Evolutionary conservation across 1,140 invertebrate species (phyloP), one percentile per base, ranked within the genome.

Genomic region (Aphidius ervi): DNA sequence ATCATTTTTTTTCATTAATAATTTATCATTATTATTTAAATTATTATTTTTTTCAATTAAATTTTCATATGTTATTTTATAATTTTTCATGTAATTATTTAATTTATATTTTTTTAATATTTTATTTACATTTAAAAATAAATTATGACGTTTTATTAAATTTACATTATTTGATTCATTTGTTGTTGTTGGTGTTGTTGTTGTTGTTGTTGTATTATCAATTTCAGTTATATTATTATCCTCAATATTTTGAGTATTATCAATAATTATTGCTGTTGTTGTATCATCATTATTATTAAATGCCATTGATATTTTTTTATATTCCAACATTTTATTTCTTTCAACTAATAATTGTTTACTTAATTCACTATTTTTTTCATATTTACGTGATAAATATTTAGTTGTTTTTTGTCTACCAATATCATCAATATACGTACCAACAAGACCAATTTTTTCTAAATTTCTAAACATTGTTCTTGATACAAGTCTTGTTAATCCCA

Each of bases 401-500:
- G 73, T 74, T 45, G 78, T 72, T 43, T 84, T 74, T 63, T 86
- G 85, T 40, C 83, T 71, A 4, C 84, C 84, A 8, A 80, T 69
- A 62, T 86, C 84, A 53, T 79, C 76, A 72, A 83, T 81, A 50
- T 82, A 78, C 9, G 74, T 80, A 8, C 78, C 75, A 40, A 82
- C 76, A 41, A 81, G 68, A 41, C 79, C 73, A 6, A 67, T 62
- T 65, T 80, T 81, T 9, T 78, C 65, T 6, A 86, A 64, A 65
- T 83, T 81, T 40, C 82, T 70, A 40, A 81, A 68, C 45, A 86
- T 65, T 3, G 78, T 74, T 20, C 85, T 66, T 3, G 81, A 69
- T 43, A 84, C 81, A 0, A 86, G 67, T 64, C 82, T 83, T 2
- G 81, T 77, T 2, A 82, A 57, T 2, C 83, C 83, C 61, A 86